These are phyloP conservation scores for Acromyrmex charruanus DNA, from an alignment of 1,140 invertebrate genomes.

Conservation along the genomic window DNA sequence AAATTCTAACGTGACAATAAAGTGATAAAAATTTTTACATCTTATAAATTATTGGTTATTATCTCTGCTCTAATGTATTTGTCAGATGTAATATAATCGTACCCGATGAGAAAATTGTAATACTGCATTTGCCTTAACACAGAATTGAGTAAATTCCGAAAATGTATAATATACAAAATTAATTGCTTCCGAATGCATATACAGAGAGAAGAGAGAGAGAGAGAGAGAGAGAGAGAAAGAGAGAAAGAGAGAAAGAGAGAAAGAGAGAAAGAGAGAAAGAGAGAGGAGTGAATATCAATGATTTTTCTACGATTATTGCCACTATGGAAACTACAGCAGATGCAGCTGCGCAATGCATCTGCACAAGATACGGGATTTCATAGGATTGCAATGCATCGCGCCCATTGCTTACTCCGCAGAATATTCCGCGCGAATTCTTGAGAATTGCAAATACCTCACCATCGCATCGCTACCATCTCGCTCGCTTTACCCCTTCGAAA, in stretches of 20 bases:
- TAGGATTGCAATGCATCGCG: slow-evolving; percentile 62
- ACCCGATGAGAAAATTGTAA: not conserved
- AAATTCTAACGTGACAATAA: not conserved
- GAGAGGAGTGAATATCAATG: slow-evolving; percentile 4
- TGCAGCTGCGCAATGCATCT: slow-evolving; percentile 26
- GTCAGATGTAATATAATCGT: not conserved
- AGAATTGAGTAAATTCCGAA: not conserved
- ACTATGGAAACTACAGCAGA: slow-evolving; percentile 35
- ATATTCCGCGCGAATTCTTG: slow-evolving; percentile 76
- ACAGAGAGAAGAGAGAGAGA: not conserved
- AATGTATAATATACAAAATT: slow-evolving; percentile 3
- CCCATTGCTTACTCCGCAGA: slow-evolving; percentile 44
- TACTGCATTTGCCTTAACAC: not conserved
- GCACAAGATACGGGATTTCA: slow-evolving; percentile 71
- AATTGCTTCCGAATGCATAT: not conserved
- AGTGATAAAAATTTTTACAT: not conserved
- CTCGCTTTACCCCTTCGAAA: slow-evolving; percentile 27
- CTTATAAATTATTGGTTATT: not conserved
- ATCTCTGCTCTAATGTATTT: not conserved
- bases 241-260: not conserved
- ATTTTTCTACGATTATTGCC: slow-evolving; percentile 67
- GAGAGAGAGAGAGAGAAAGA: not conserved
- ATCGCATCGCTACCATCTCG: not conserved
- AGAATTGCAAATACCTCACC: slow-evolving; percentile 84
- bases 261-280: not conserved